Conservation (phyloP, 2,888 invertebrate genomes). For the Monochamus alternatus region DNA sequence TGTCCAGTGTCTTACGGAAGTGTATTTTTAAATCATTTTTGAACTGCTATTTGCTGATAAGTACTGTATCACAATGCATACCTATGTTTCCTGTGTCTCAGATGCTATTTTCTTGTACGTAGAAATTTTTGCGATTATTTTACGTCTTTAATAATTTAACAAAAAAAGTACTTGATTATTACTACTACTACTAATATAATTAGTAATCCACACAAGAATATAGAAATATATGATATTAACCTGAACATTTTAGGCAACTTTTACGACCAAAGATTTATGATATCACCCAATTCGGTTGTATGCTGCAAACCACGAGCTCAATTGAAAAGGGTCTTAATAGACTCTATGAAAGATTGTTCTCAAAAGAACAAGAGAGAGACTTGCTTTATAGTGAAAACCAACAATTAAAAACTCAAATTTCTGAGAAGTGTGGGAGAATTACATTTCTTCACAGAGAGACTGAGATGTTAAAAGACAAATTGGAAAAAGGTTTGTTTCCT, state of each 20-base stretch:
- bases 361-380: constrained; percentile 42
- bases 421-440: constrained; percentile 40
- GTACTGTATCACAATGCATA: too few species aligned
- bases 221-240: neutral
- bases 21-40: too few species aligned
- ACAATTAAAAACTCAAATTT: constrained; percentile 29
- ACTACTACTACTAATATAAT: too few species aligned
- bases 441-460: constrained; percentile 48
- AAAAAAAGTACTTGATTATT: too few species aligned
- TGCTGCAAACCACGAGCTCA: constrained; percentile 53
- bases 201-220: neutral
- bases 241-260: constrained; percentile 39
- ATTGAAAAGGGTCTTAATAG: constrained; percentile 49
- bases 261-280: constrained; percentile 47
- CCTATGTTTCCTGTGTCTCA: too few species aligned
- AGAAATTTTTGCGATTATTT: too few species aligned
- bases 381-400: constrained; percentile 35
- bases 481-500: constrained; percentile 43
- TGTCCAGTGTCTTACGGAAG: too few species aligned
- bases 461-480: constrained; percentile 43
- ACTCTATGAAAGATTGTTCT: constrained; percentile 45
- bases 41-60: too few species aligned
- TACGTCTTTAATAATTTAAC: too few species aligned
- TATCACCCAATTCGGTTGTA: constrained; percentile 57
- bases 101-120: too few species aligned